Evolutionary conservation across 2,797 vertebrate species (phyloP), one percentile per base, ranked within the genome.

Genomic region (Danio tinwini): DNA sequence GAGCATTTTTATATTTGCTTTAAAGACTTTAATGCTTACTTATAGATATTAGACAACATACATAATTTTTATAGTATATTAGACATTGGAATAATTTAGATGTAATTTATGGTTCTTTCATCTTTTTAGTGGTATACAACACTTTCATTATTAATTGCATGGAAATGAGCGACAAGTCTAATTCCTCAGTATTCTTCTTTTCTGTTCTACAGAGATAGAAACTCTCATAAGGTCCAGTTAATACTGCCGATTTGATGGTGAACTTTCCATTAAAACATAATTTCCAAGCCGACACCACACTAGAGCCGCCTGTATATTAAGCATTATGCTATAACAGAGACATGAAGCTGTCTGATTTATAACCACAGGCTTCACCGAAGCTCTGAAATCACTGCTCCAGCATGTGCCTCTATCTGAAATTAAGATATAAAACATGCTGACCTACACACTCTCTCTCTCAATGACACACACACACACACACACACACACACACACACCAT

Each of bases 391-490:
- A 47, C 56, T 21, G 53, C 63, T n/a, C 53, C 44, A 42, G 39
- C 17, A 19, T 75, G 59, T 50, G 75, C 61, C 68, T 37, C n/a
- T 44, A 53, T 59, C 69, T 80, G 65, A 65, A 83, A 83, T 83
- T 64, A 78, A 83, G 76, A 72, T 68, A 81, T 71, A 75, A 81
- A 82, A 72, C 44, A 76, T 50, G 78, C 75, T 81, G 80, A 82
- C 78, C 81, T 84, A 70, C 76, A 83, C 74, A 61, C 53, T 74
- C 82, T 68, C 81, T 50, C 75, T 65, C 40, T 77, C 78, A 84
- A 80, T 83, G 83, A 86, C 83, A 75, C 69, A 78, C 78, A 62
- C 84, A 78, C 78, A 62, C 84, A 78, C 84, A 59, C 67, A 77
- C 63, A 52, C 80, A 29, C 14, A 68, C 29, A n/a, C n/a, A n/a